Evolutionary conservation across 2,888 invertebrate genomes (phyloP).

Genomic region (Chironomus tentans): DNA sequence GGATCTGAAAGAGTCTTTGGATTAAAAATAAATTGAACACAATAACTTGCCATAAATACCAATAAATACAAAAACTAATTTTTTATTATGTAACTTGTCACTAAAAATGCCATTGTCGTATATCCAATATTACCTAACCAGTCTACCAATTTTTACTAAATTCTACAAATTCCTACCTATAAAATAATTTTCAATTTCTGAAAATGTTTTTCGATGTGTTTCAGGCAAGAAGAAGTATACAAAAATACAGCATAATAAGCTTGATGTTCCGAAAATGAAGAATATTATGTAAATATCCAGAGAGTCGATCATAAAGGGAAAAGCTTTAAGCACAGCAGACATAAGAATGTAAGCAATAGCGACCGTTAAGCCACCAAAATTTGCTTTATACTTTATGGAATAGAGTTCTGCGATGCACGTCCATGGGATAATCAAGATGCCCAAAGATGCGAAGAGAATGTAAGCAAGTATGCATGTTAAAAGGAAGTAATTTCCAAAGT

Average conservation of each 20-base stretch:
- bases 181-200: slow-evolving; percentile 47
- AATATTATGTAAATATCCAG: slow-evolving; percentile 44
- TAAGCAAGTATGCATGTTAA: slow-evolving; percentile 45
- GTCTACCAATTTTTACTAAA: neutral
- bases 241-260: slow-evolving; percentile 42
- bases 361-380: slow-evolving; percentile 45
- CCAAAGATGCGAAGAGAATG: slow-evolving; percentile 46
- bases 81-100: neutral
- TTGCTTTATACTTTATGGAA: slow-evolving; percentile 40
- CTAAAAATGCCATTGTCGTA: neutral
- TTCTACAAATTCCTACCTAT: neutral
- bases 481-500: slow-evolving; percentile 32
- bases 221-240: slow-evolving; percentile 48
- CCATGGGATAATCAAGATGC: slow-evolving; percentile 51
- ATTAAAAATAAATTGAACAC: no score
- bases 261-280: slow-evolving; percentile 43
- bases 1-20: no score
- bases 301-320: slow-evolving; percentile 42
- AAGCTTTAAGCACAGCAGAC: slow-evolving; percentile 47
- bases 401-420: slow-evolving; percentile 42
- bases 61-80: no score
- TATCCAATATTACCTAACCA: neutral
- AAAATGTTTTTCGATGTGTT: slow-evolving; percentile 48
- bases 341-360: slow-evolving; percentile 47
- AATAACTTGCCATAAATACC: no score